Conservation (phyloP, 1,140 invertebrate species). For the Belonocnema kinseyi region DNA sequence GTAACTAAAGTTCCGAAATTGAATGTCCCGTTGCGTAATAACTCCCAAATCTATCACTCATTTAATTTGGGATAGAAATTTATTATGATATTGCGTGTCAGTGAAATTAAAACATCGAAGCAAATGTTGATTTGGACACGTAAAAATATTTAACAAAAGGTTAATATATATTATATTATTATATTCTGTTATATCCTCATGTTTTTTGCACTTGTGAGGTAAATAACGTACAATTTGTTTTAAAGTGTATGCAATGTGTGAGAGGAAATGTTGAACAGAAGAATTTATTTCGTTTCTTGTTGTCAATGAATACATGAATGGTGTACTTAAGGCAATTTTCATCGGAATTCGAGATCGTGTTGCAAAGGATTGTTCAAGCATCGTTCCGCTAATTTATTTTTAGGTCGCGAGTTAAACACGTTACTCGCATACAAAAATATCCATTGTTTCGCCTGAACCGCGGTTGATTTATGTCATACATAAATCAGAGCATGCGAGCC, state of each 20-base stretch:
- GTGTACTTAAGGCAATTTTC: constrained; percentile 27
- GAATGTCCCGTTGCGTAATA: too few species aligned
- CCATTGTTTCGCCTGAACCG: constrained; percentile 58
- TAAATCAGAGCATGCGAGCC: constrained; percentile 61
- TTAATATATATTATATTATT: background rate
- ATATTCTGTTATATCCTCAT: too few species aligned
- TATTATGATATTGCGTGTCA: constrained; percentile 12
- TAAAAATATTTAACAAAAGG: background rate
- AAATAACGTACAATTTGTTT: background rate
- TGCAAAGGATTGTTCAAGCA: constrained; percentile 30
- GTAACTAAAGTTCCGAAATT: too few species aligned
- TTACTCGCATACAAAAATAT: constrained; percentile 55
- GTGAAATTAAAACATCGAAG: background rate
- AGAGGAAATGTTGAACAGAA: background rate
- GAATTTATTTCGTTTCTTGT: background rate
- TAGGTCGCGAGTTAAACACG: constrained; percentile 43
- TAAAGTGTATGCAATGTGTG: constrained; percentile 7
- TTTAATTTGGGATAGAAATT: background rate
- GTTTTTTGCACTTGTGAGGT: background rate
- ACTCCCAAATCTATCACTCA: background rate
- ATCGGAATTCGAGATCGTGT: background rate
- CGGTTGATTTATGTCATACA: constrained; percentile 63
- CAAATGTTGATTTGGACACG: constrained; percentile 4
- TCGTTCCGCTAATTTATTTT: constrained; percentile 49
- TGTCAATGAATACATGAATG: constrained; percentile 17